Evolutionary conservation across 2,888 invertebrate genomes (phyloP), one percentile per base, ranked within the genome.

Genomic region (Zaprionus obscuricornis): DNA sequence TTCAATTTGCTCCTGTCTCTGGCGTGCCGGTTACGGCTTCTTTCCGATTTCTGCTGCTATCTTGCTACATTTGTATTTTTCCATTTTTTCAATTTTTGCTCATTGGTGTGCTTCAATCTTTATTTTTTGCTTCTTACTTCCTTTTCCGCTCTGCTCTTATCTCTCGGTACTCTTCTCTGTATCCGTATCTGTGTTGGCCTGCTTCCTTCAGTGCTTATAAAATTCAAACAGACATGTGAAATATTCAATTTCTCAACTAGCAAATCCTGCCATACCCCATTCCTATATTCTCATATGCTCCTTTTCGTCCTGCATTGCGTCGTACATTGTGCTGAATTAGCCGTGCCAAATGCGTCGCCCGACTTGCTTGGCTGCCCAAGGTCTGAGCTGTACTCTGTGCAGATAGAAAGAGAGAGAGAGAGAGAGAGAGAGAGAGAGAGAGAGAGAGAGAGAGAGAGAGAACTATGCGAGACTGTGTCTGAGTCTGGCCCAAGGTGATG

Each of bases 161-260:
- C n/a, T n/a, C n/a, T n/a, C n/a, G n/a, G n/a, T n/a, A n/a, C n/a
- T n/a, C n/a, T n/a, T n/a, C n/a, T n/a, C n/a, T n/a, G 52, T 29
- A 45, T 34, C n/a, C n/a, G n/a, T n/a, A n/a, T n/a, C n/a, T n/a
- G n/a, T n/a, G n/a, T n/a, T n/a, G n/a, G n/a, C n/a, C 37, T 55
- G 56, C 39, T 54, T 33, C 57, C 59, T 55, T 56, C 60, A 40
- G 37, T 42, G 67, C 74, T 73, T 74, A 70, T 71, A 68, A 78
- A 78, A 77, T 71, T 74, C 68, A 71, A 75, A 74, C 77, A 74
- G 74, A 78, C 66, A 76, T 76, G 74, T 77, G 76, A 76, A 72
- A 76, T 77, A 77, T 77, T 77, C 72, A 77, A 77, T 77, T 77
- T 74, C 69, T 77, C 76, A 77, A 72, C 60, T 64, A 59, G 70